Evolutionary conservation across 2,888 invertebrate species (phyloP).

Genomic region (Lasius platythorax): DNA sequence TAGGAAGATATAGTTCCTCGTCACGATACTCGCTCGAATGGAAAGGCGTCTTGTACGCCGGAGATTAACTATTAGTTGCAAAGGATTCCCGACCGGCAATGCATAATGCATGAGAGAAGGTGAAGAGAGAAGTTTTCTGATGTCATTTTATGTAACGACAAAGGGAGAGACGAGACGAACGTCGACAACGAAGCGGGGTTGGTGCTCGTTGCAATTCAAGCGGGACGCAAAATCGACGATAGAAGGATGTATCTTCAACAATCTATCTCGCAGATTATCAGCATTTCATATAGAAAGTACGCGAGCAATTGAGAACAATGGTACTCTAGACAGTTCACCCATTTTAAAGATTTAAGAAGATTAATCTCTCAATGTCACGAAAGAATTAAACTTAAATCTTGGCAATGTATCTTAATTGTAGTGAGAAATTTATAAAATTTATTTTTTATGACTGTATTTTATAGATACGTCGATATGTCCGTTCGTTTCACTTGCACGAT

Average conservation of each 20-base stretch:
- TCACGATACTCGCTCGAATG: constrained; percentile 66
- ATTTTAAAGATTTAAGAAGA: neutral
- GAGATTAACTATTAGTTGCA: constrained; percentile 65
- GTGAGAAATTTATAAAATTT: neutral
- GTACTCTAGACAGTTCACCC: neutral
- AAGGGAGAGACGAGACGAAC: constrained; percentile 22
- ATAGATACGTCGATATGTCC: no score
- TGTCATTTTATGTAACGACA: constrained; percentile 45
- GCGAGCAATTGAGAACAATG: neutral
- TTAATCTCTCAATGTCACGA: neutral
- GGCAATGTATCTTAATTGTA: neutral
- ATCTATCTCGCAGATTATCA: neutral
- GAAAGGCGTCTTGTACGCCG: constrained; percentile 62
- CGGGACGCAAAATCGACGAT: constrained; percentile 3
- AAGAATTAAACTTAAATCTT: neutral
- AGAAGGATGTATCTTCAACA: neutral
- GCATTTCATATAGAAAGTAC: neutral
- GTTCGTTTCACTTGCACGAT: no score
- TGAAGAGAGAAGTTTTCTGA: constrained; percentile 31
- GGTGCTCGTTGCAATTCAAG: constrained; percentile 8
- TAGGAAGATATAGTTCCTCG: constrained; percentile 72
- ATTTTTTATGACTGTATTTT: neutral
- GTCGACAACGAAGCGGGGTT: constrained; percentile 16
- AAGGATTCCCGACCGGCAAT: constrained; percentile 43
- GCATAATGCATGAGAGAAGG: constrained; percentile 63